Evolutionary conservation across 1,140 invertebrate species (phyloP), one percentile per base, ranked within the genome.

Genomic region (Thalassaphorura encarpata): DNA sequence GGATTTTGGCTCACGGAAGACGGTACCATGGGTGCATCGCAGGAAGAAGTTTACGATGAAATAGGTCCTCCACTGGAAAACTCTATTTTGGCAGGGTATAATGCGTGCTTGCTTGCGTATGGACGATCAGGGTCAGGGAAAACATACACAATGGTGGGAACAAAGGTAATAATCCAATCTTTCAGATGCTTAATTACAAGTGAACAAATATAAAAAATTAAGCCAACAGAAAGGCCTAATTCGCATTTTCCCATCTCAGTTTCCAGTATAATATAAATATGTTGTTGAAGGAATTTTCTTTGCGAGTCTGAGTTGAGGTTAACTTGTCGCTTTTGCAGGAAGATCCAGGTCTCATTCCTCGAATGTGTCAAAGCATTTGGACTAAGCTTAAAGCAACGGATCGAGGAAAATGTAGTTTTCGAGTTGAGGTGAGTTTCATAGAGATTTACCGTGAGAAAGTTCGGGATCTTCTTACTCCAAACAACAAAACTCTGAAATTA

Each of bases 81-180:
- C 36, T 74, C 74, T 16, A 66, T 80, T 27, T 73, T 75, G 42
- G 69, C 70, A 1, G 76, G 80, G 0, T 77, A 75, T 52, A 80
- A 82, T 61, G 75, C 78, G 11, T 83, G 81, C 66, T 73, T 83
- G 21, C 73, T 87, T 61, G 83, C 84, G 5, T 87, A 87, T 65
- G 85, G 84, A n/a, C 84, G 86, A 69, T 45, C 11, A 52, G 31
- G 8, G 0, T 81, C 83, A 0, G 85, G 85, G 16, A 87, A 87
- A 69, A 87, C 84, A 0, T 81, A 82, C 66, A 87, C 84, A 0
- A 86, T 87, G 83, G 78, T 82, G 74, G 82, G 82, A 6, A 72
- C 72, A 19, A 71, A 75, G 63, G 76, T 74, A 62, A 59, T 33
- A 33, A 18, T 23, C 8, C 13, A 21, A 45, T 15, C 42, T 15